Percentiles rank a stretch among this genome's conserved stretches.
Evolutionary conservation across 2,797 vertebrate genomes (phyloP).

Genomic region (Pseudochaenichthys georgianus): DNA sequence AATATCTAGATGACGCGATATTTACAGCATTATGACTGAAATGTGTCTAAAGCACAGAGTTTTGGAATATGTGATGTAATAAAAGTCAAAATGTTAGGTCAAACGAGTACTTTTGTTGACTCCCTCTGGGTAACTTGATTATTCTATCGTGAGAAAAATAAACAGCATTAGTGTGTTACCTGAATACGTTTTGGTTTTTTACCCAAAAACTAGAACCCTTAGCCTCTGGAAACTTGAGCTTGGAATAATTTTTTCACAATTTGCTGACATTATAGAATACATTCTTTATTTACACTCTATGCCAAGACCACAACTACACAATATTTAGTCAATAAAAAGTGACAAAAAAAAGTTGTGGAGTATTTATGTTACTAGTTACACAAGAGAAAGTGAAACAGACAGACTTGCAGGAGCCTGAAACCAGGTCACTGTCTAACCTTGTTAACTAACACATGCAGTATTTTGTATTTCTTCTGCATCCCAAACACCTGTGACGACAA

Average conservation of each 20-base stretch:
- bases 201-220: too few relatives aligned
- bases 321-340: not conserved
- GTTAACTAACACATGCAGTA: not conserved
- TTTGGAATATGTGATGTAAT: not conserved
- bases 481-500: not conserved
- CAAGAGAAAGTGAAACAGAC: conserved; percentile 8
- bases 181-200: not conserved
- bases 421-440: too few relatives aligned
- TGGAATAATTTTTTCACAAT: too few relatives aligned
- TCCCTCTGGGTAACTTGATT: not conserved
- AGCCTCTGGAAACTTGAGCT: too few relatives aligned
- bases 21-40: not conserved
- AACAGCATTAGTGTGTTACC: not conserved
- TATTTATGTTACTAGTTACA: not conserved
- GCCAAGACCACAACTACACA: too few relatives aligned
- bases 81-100: not conserved
- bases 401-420: not conserved
- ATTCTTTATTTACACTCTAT: not conserved
- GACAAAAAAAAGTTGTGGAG: not conserved
- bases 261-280: too few relatives aligned
- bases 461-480: not conserved
- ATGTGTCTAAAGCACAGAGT: not conserved
- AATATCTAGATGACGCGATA: not conserved
- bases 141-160: rapidly evolving
- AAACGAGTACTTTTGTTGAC: not conserved